phyloP scores from a whole-genome alignment of 2,888 invertebrate genomes.

The Ichneumoninae sp. region DNA sequence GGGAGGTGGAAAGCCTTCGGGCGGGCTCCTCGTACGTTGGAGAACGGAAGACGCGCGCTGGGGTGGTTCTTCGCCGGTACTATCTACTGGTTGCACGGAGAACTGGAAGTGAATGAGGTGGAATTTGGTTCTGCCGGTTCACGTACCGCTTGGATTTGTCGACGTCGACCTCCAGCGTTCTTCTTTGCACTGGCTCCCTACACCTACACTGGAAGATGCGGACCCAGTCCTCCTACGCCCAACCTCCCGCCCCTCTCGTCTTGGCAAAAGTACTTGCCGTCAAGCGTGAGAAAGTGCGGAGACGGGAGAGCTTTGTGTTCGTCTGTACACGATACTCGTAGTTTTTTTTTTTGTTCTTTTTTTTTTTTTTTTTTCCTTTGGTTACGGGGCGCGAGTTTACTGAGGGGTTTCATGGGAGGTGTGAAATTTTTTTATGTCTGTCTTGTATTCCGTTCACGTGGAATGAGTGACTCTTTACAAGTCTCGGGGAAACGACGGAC shows the following conservation, averaged over 20 bases:
- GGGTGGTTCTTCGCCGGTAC: slow-evolving; percentile 9
- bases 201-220: slow-evolving; percentile 26
- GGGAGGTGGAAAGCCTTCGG: slow-evolving; percentile 34
- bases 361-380: no score
- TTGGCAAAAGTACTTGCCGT: slow-evolving; percentile 46
- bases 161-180: slow-evolving; percentile 73
- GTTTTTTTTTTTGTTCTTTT: slow-evolving; percentile 9
- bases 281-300: slow-evolving; percentile 46
- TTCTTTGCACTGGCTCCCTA: slow-evolving; percentile 30
- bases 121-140: slow-evolving; percentile 82
- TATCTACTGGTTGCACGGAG: slow-evolving; percentile 28
- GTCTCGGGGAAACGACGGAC: background rate
- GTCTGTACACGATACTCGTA: slow-evolving; percentile 53
- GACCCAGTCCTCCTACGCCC: background rate
- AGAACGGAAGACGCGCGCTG: slow-evolving; percentile 7
- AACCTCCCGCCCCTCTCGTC: slow-evolving; percentile 44
- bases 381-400: background rate
- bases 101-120: slow-evolving; percentile 66
- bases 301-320: slow-evolving; percentile 53
- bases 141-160: slow-evolving; percentile 82
- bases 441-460: background rate
- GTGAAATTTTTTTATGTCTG: background rate
- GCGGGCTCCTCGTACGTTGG: background rate
- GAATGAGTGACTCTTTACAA: background rate
- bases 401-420: background rate